Conservation (phyloP, 2,797 vertebrate species). For the Clarias platycephalus region DNA sequence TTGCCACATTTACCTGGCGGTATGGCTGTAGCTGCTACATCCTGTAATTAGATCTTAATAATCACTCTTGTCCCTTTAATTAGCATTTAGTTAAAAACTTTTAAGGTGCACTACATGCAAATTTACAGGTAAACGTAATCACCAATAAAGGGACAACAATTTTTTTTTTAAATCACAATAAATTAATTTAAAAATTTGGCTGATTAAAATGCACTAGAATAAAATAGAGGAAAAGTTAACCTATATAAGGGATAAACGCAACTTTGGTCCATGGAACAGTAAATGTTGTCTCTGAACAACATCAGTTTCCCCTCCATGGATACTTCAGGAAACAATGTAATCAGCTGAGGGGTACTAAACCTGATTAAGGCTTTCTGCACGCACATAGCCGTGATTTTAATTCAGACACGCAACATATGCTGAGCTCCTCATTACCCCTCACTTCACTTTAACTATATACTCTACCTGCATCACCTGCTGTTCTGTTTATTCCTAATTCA, state of each 20-base stretch:
- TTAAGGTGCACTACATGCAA: neutral
- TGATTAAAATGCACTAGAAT: neutral
- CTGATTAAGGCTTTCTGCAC: constrained; percentile 33
- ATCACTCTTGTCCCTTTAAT: neutral
- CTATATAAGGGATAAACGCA: neutral
- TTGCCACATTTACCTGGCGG: neutral
- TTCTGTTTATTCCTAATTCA: neutral
- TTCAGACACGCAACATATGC: neutral
- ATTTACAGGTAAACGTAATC: neutral
- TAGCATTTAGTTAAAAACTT: neutral
- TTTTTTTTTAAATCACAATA: too few species aligned
- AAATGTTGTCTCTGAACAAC: neutral
- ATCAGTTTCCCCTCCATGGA: neutral
- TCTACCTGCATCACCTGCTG: neutral
- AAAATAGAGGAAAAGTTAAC: neutral
- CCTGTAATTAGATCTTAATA: neutral
- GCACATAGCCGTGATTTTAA: constrained; percentile 25
- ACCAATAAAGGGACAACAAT: neutral
- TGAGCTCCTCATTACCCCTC: neutral
- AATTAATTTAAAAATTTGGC: neutral
- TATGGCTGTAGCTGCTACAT: neutral
- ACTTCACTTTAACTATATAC: constrained; percentile 6
- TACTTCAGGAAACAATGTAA: constrained; percentile 44
- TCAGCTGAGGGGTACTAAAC: constrained; percentile 40
- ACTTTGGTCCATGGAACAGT: neutral